These are phyloP conservation scores for Eulemur albifrons DNA, from an alignment of 2,797 vertebrate species.

Conservation along the genomic window DNA sequence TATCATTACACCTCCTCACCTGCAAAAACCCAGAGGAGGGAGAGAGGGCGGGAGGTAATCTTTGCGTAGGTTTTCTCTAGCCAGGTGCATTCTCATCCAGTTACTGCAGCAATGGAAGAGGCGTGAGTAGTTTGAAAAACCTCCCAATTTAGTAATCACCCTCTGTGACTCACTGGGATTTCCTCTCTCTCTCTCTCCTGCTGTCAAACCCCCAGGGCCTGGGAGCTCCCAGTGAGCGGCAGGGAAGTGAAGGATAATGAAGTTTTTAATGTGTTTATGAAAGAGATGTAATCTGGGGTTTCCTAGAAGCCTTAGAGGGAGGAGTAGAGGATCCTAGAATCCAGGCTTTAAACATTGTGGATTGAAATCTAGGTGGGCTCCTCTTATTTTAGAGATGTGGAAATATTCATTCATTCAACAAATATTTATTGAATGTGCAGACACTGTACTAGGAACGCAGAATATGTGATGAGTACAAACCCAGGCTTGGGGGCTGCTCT, in stretches of 20 bases:
- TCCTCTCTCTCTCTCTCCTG: neutral
- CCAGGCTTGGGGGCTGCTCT: neutral
- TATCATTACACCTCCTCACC: neutral
- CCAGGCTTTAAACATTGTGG: neutral
- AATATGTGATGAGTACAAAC: neutral
- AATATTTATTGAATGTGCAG: neutral
- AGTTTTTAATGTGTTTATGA: constrained; percentile 24
- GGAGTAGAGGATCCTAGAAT: neutral
- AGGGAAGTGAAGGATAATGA: neutral
- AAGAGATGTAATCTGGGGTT: neutral
- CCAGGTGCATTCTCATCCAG: neutral
- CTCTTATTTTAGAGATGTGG: neutral
- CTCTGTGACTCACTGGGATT: constrained; percentile 31
- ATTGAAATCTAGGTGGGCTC: neutral
- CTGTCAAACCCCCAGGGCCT: neutral
- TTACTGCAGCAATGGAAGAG: neutral
- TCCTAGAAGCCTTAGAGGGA: neutral
- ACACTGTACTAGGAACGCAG: neutral
- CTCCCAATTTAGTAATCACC: neutral
- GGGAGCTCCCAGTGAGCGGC: neutral
- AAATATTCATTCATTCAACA: neutral
- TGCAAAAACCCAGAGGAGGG: neutral
- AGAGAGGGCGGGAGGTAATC: neutral
- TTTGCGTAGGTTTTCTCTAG: neutral
- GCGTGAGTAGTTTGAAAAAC: neutral